These are phyloP conservation scores for Protodeltote pygarga DNA, from an alignment of 2,888 invertebrate genomes.

Conservation along the genomic window DNA sequence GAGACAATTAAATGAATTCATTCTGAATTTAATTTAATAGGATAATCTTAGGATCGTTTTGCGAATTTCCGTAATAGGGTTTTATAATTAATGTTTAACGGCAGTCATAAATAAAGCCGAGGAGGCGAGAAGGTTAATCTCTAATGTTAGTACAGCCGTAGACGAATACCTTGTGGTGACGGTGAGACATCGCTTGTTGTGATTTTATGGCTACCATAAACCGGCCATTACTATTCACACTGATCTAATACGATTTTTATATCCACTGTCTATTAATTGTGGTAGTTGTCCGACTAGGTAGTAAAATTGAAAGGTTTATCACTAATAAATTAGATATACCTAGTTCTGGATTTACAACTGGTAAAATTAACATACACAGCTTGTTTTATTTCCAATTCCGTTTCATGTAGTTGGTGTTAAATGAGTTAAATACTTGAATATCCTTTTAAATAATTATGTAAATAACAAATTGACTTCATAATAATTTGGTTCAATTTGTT, in stretches of 20 bases:
- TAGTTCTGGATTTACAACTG: constrained; percentile 52
- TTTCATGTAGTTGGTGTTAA: constrained; percentile 14
- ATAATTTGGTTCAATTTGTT: background rate
- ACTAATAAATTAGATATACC: constrained; percentile 64
- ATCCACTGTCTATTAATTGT: constrained; percentile 73
- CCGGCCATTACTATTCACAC: constrained; percentile 75
- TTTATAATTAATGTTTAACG: constrained; percentile 57
- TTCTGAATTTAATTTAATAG: constrained; percentile 34
- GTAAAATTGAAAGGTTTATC: constrained; percentile 74
- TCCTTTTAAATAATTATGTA: background rate
- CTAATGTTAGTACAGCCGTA: constrained; percentile 54
- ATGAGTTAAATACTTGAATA: constrained; percentile 7
- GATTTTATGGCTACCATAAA: constrained; percentile 74
- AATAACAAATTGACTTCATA: background rate
- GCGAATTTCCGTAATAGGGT: constrained; percentile 46
- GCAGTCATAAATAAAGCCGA: constrained; percentile 51
- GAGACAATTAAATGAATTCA: constrained; percentile 33
- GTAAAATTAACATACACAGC: constrained; percentile 47
- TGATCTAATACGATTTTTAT: constrained; percentile 78
- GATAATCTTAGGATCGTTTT: constrained; percentile 36
- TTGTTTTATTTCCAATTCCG: constrained; percentile 40
- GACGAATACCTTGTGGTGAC: constrained; percentile 58
- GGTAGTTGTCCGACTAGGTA: constrained; percentile 69
- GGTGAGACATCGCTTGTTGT: constrained; percentile 70
- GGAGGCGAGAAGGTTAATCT: constrained; percentile 51